Conservation (phyloP, 1,140 invertebrate species). For the Panulirus ornatus region DNA sequence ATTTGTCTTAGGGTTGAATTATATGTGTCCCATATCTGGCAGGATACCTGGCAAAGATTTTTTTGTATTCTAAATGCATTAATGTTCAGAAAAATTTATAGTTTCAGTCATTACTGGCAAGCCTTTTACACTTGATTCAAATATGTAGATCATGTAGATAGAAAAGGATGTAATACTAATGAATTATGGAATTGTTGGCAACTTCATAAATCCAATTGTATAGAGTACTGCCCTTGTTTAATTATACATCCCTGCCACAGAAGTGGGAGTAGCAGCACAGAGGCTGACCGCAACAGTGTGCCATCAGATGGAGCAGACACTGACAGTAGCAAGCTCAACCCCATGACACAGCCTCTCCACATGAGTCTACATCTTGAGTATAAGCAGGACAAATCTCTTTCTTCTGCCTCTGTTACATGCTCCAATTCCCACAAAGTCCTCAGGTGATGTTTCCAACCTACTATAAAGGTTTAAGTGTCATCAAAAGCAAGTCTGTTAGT, state of each 20-base stretch:
- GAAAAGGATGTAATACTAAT: no score
- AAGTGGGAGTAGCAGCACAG: slow-evolving; percentile 21
- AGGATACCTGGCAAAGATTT: not conserved
- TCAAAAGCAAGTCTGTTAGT: not conserved
- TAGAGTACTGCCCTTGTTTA: no score
- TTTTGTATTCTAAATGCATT: not conserved
- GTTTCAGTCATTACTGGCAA: not conserved
- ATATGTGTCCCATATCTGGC: not conserved
- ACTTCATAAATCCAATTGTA: no score
- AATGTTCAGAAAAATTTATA: not conserved
- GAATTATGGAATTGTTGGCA: no score
- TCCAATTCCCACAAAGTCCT: slow-evolving; percentile 76
- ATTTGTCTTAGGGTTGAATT: not conserved
- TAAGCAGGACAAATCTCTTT: slow-evolving; percentile 86
- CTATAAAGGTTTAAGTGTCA: not conserved
- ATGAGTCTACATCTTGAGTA: slow-evolving; percentile 86
- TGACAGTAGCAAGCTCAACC: slow-evolving; percentile 31
- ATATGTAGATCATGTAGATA: not conserved
- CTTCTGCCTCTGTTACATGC: slow-evolving; percentile 77
- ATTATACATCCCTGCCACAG: no score
- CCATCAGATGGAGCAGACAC: slow-evolving; percentile 18
- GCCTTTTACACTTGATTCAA: not conserved
- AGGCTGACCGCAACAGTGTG: not conserved
- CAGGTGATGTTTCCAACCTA: slow-evolving; percentile 68
- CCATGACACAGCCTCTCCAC: slow-evolving; percentile 79